A percentile compares a stretch with the other conserved stretches of the same genome.
phyloP scores from a whole-genome alignment of 2,888 invertebrate genomes.

The Drosophila paramelanica region DNA sequence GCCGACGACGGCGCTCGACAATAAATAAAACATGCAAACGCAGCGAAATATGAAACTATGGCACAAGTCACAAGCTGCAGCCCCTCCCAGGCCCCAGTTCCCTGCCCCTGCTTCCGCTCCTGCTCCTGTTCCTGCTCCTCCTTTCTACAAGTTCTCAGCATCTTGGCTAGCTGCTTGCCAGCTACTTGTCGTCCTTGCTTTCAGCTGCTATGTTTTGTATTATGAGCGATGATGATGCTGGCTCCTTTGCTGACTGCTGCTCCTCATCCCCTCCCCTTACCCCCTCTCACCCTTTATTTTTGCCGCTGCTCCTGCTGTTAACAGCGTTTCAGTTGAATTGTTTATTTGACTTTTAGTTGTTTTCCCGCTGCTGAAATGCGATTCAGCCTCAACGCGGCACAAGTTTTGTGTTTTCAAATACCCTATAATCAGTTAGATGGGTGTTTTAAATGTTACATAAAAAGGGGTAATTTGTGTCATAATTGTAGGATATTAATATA shows the following conservation, averaged over 20 bases:
- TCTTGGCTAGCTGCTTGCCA: slow-evolving; percentile 11
- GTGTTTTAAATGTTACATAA: too few relatives aligned
- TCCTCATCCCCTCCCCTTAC: neutral
- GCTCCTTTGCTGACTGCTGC: slow-evolving; percentile 17
- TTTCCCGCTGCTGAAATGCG: slow-evolving; percentile 65
- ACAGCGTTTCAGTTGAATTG: slow-evolving; percentile 80
- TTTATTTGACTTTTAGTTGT: slow-evolving; percentile 81
- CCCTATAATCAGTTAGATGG: slow-evolving; percentile 15
- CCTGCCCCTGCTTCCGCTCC: slow-evolving; percentile 2
- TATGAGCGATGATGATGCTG: slow-evolving; percentile 65
- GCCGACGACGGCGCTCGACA: slow-evolving; percentile 34
- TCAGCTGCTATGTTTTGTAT: slow-evolving; percentile 41
- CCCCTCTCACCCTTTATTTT: neutral
- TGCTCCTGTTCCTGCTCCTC: slow-evolving; percentile 1
- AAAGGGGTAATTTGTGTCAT: neutral
- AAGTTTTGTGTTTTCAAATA: slow-evolving; percentile 36
- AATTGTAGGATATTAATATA: too few relatives aligned
- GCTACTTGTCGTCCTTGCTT: slow-evolving; percentile 30
- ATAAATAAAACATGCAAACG: slow-evolving; percentile 75
- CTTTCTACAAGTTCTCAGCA: neutral
- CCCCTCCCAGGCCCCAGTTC: neutral
- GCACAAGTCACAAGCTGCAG: slow-evolving; percentile 12
- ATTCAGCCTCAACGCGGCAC: slow-evolving; percentile 27
- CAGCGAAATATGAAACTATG: slow-evolving; percentile 75
- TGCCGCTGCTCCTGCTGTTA: slow-evolving; percentile 41